These are phyloP conservation scores for Asbolus verrucosus DNA, from an alignment of 1,140 invertebrate genomes.

Conservation along the genomic window DNA sequence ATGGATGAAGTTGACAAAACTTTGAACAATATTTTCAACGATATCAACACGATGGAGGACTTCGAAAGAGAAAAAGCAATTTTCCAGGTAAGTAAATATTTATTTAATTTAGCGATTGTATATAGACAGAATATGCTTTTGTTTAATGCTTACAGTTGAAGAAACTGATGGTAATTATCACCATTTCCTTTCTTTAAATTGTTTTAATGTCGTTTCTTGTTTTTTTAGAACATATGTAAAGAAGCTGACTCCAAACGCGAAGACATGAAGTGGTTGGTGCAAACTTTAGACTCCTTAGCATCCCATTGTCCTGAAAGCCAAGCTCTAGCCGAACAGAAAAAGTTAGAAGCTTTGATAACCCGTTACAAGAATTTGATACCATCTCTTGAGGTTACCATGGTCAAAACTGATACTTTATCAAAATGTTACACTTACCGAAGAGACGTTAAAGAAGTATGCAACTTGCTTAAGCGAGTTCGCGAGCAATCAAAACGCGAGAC, in stretches of 20 bases:
- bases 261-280: conserved; percentile 95
- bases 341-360: conserved; percentile 84
- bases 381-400: conserved; percentile 91
- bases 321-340: conserved; percentile 80
- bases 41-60: conserved; percentile 86
- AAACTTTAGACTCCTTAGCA: conserved; percentile 87
- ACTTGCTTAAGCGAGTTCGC: conserved; percentile 78
- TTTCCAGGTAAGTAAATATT: conserved; percentile 91
- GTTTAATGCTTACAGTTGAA: conserved; percentile 48
- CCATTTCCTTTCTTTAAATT: not conserved
- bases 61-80: conserved; percentile 89
- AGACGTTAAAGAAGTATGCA: conserved; percentile 87
- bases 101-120: no score
- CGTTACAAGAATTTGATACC: conserved; percentile 93
- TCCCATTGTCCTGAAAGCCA: conserved; percentile 85
- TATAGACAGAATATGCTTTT: no score
- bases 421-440: conserved; percentile 92
- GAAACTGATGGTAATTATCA: conserved; percentile 46
- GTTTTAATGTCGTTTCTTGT: not conserved
- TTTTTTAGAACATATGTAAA: conserved; percentile 81
- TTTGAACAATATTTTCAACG: conserved; percentile 84
- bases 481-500: conserved; percentile 75
- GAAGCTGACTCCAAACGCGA: conserved; percentile 91
- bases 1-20: conserved; percentile 90
- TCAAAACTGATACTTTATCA: conserved; percentile 91